These are phyloP conservation scores for Syrista parreyssii DNA, from an alignment of 2,888 invertebrate species.

Conservation along the genomic window DNA sequence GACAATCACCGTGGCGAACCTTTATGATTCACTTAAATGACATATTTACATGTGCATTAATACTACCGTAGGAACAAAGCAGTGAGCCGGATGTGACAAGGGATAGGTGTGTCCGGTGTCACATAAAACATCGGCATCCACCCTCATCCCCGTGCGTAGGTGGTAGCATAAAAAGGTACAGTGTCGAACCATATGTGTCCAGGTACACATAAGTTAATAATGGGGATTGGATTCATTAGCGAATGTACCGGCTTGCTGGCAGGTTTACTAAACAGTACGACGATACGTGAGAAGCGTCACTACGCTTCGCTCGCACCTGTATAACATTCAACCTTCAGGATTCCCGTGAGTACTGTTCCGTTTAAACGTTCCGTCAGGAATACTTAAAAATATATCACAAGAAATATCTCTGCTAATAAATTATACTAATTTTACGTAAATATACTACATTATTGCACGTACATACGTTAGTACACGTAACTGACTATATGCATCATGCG, in stretches of 20 bases:
- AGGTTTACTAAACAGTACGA: neutral
- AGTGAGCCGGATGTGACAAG: constrained; percentile 12
- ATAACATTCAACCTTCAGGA: neutral
- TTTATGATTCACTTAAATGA: neutral
- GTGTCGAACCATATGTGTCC: constrained; percentile 25
- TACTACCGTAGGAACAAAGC: constrained; percentile 11
- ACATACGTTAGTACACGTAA: neutral
- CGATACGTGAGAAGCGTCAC: neutral
- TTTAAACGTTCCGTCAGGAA: neutral
- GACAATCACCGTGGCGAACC: neutral
- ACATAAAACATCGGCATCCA: constrained; percentile 11
- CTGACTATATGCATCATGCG: neutral
- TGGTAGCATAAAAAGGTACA: neutral
- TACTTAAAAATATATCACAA: neutral
- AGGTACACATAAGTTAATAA: constrained; percentile 35
- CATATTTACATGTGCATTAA: constrained; percentile 16
- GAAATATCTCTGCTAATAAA: neutral
- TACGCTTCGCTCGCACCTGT: neutral
- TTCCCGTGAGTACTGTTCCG: neutral
- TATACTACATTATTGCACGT: neutral
- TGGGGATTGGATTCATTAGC: constrained; percentile 28
- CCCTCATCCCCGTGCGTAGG: neutral
- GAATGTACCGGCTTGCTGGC: constrained; percentile 21
- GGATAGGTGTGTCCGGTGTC: constrained; percentile 15
- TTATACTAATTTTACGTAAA: neutral